Percentiles rank a stretch among this genome's conserved stretches.
phyloP scores from a whole-genome alignment of 2,888 invertebrate genomes.

The Aradus depressus region DNA sequence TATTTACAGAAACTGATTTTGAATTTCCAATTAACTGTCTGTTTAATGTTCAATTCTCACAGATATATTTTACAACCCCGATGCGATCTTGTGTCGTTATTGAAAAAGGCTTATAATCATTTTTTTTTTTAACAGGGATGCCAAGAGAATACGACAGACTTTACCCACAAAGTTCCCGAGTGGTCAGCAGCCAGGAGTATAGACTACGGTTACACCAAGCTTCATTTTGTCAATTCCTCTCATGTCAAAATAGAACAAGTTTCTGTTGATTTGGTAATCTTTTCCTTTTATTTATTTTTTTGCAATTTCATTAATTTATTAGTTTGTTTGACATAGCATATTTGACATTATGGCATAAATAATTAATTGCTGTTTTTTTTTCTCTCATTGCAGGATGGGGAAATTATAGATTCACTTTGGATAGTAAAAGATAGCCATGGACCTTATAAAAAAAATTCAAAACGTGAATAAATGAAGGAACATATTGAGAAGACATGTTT shows the following conservation, averaged over 20 bases:
- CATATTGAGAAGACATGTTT: neutral
- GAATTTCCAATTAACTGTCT: too few species aligned
- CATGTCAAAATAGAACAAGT: conserved; percentile 86
- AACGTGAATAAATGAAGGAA: too few species aligned
- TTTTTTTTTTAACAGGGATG: conserved; percentile 48
- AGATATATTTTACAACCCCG: too few species aligned
- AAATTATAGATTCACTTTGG: conserved; percentile 30
- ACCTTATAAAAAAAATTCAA: too few species aligned
- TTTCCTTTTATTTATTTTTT: neutral
- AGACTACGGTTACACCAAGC: conserved; percentile 86
- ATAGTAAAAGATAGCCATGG: conserved; percentile 29
- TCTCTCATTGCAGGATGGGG: conserved; percentile 26
- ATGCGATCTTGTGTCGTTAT: neutral
- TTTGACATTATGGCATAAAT: neutral
- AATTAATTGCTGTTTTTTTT: neutral
- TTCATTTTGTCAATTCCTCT: conserved; percentile 66
- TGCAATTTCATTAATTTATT: neutral
- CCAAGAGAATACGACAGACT: conserved; percentile 68
- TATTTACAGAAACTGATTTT: too few species aligned
- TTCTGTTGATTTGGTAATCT: conserved; percentile 30
- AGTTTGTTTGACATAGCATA: neutral
- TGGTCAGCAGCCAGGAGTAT: conserved; percentile 78
- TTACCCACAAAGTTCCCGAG: conserved; percentile 46
- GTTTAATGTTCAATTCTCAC: too few species aligned
- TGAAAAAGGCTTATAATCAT: neutral